phyloP scores from a whole-genome alignment of 1,140 invertebrate genomes.

The Archivesica marissinica region DNA sequence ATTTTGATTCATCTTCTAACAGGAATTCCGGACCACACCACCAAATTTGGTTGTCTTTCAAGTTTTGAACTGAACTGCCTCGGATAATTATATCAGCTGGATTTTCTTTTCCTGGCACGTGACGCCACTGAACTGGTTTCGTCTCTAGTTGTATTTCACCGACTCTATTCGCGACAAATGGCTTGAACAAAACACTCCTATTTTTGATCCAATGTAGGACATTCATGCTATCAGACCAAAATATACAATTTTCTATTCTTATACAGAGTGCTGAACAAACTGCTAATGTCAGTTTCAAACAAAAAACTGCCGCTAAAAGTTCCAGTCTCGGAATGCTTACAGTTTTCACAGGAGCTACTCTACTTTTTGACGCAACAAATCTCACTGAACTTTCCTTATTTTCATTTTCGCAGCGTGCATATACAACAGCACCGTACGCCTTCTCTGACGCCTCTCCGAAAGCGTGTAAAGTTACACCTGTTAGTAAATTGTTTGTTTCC shows the following conservation, averaged over 20 bases:
- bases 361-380: slow-evolving; percentile 19
- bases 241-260: not conserved
- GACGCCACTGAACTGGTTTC: slow-evolving; percentile 29
- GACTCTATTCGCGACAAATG: slow-evolving; percentile 49
- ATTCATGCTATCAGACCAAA: slow-evolving; percentile 53
- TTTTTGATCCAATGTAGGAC: slow-evolving; percentile 39
- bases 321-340: slow-evolving; percentile 31
- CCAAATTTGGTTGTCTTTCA: not conserved
- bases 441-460: slow-evolving; percentile 25
- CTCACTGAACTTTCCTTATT: not conserved
- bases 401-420: not conserved
- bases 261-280: slow-evolving; percentile 9
- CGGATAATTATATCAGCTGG: slow-evolving; percentile 3
- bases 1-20: not conserved
- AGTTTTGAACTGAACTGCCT: not conserved
- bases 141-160: slow-evolving; percentile 24
- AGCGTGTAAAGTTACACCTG: not conserved
- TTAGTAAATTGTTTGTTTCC: too few relatives aligned
- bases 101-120: not conserved
- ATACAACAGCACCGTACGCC: not conserved
- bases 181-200: slow-evolving; percentile 18
- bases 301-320: slow-evolving; percentile 1
- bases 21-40: slow-evolving; percentile 47
- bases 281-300: not conserved
- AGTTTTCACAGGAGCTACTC: slow-evolving; percentile 11